phyloP scores from a whole-genome alignment of 2,888 invertebrate genomes.

The Entomobrya multifasciata region DNA sequence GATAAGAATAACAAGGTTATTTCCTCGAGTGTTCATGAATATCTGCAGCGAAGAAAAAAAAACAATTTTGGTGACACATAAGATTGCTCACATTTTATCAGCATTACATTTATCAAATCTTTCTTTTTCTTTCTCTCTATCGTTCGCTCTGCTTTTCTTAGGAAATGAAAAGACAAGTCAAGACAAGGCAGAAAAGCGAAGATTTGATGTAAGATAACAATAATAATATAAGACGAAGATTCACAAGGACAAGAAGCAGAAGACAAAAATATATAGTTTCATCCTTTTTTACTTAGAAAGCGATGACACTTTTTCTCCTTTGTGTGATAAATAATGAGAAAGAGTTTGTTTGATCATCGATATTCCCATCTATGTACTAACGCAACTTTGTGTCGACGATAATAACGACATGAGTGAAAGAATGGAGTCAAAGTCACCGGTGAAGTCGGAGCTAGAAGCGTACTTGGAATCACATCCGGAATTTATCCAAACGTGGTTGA shows the following conservation, averaged over 20 bases:
- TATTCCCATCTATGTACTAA: slow-evolving; percentile 23
- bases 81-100: slow-evolving; percentile 1
- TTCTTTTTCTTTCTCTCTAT: too few relatives aligned
- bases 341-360: slow-evolving; percentile 15
- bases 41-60: not conserved
- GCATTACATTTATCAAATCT: not conserved
- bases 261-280: not conserved
- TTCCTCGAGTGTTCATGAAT: not conserved
- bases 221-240: not conserved
- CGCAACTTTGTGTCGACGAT: not conserved
- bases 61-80: slow-evolving; percentile 15
- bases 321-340: slow-evolving; percentile 39
- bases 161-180: not conserved
- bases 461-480: slow-evolving; percentile 85
- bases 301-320: not conserved
- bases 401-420: slow-evolving; percentile 59
- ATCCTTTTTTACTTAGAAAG: not conserved
- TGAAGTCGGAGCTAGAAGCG: slow-evolving; percentile 74
- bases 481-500: slow-evolving; percentile 88
- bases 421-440: slow-evolving; percentile 69
- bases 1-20: not conserved
- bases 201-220: not conserved
- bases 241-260: not conserved
- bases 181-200: not conserved
- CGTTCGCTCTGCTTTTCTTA: not conserved